Base-by-base conservation (phyloP, 2,888 invertebrate genomes). In the Hypsopygia costalis region DNA sequence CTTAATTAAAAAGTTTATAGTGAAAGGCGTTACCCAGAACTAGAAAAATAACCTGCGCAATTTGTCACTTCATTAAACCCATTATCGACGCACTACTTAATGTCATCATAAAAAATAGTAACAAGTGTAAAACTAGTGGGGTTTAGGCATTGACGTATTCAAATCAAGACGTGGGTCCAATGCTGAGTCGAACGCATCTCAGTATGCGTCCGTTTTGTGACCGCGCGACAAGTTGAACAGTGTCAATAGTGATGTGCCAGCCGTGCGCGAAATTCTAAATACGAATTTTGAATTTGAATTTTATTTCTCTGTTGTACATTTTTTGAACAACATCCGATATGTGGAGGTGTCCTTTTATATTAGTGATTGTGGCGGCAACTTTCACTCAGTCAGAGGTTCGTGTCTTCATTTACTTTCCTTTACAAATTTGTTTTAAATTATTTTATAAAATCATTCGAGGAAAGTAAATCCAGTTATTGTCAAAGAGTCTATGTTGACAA, bases 361-460 rank as follows among this genome's bases (percentile, higher is more conserved):
- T 86, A 50, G 71, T 85, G 75, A 47, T 72, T 56, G 69, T 76
- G 56, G 60, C 65, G 43, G 55, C 72, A 54, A 74, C 78, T 78
- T 80, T 81, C 72, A 73, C 76, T 68, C 59, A 51, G 58, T 65
- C 74, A 30, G 69, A 81, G 82, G 85, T 86, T 65, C 51, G 82
- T 76, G 39, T 51, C 43, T 59, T 62, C 51, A 49, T 61, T 62
- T 62, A 55, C 45, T 46, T 50, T 53, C 52, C 46, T 58, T 57
- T 39, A 28, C 40, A 43, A 11, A 39, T 37, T 38, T 36, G 12
- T 30, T 43, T 35, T 36, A 28, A 34, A 9, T n/a, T 36, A 28
- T 36, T 46, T n/a, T n/a, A n/a, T n/a, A n/a, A n/a, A n/a, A n/a
- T n/a, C n/a, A n/a, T n/a, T n/a, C n/a, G n/a, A n/a, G n/a, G n/a